phyloP scores from a whole-genome alignment of 2,888 invertebrate genomes.

The Carabus problematicus region DNA sequence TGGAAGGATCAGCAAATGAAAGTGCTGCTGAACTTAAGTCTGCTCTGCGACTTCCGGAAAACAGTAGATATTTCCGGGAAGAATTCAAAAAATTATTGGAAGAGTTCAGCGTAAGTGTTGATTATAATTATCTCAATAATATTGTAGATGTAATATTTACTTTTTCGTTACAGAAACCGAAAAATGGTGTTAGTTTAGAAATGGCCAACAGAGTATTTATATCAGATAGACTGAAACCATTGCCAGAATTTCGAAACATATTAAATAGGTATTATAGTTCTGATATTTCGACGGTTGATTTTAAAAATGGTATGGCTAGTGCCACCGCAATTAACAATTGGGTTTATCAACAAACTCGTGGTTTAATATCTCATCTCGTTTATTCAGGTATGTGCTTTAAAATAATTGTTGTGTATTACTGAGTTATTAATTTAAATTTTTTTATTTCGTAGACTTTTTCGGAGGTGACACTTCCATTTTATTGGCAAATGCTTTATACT shows the following conservation, averaged over 20 bases:
- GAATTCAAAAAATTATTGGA: constrained; percentile 47
- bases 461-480: constrained; percentile 67
- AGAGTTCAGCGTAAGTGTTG: constrained; percentile 47
- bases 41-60: constrained; percentile 63
- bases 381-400: constrained; percentile 59
- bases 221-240: constrained; percentile 58
- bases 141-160: neutral
- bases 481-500: constrained; percentile 79
- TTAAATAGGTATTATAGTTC: constrained; percentile 62
- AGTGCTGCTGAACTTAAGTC: constrained; percentile 67
- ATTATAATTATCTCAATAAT: neutral
- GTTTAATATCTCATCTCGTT: constrained; percentile 64
- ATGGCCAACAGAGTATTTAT: constrained; percentile 63
- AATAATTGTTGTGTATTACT: neutral
- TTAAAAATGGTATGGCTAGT: constrained; percentile 58
- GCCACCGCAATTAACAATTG: constrained; percentile 66
- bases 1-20: constrained; percentile 67
- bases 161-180: constrained; percentile 2
- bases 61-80: constrained; percentile 46
- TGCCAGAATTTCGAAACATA: constrained; percentile 59
- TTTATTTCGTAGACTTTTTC: constrained; percentile 60
- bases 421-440: constrained; percentile 25
- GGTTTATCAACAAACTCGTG: constrained; percentile 65
- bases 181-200: constrained; percentile 50
- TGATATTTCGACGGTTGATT: constrained; percentile 62